phyloP scores from a whole-genome alignment of 2,113 vertebrate species.

The Isichthys henryi region DNA sequence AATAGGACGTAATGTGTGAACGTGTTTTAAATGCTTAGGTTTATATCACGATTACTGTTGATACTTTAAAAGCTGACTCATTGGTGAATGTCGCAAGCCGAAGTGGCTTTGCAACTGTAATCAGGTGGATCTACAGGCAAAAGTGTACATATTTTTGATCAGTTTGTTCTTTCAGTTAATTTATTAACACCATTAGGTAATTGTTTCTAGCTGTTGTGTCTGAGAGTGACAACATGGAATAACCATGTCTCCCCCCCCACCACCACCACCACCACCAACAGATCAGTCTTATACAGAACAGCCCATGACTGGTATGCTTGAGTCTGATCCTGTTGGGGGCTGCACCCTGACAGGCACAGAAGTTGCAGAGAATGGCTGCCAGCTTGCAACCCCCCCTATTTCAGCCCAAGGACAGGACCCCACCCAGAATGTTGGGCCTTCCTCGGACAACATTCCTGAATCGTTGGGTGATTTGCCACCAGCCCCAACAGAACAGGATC shows the following conservation, averaged over 20 bases:
- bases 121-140: background rate
- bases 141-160: background rate
- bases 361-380: conserved; percentile 45
- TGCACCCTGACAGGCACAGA: conserved; percentile 43
- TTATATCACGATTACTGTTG: background rate
- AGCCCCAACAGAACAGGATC: conserved; percentile 22
- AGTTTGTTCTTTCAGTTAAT: background rate
- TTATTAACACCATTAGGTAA: background rate
- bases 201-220: background rate
- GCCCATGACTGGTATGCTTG: conserved; percentile 55
- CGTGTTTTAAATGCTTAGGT: background rate
- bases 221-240: background rate
- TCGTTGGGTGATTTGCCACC: conserved; percentile 28
- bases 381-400: conserved; percentile 47
- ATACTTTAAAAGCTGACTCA: background rate
- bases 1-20: background rate
- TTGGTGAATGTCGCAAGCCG: background rate
- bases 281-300: conserved; percentile 39
- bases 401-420: conserved; percentile 44
- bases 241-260: background rate
- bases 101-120: background rate
- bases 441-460: conserved; percentile 39
- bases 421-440: conserved; percentile 26
- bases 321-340: conserved; percentile 49
- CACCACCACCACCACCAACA: no score